Evolutionary conservation across 2,888 invertebrate genomes (phyloP), one percentile per base, ranked within the genome.

Genomic region (Ommatoiulus sabulosus): DNA sequence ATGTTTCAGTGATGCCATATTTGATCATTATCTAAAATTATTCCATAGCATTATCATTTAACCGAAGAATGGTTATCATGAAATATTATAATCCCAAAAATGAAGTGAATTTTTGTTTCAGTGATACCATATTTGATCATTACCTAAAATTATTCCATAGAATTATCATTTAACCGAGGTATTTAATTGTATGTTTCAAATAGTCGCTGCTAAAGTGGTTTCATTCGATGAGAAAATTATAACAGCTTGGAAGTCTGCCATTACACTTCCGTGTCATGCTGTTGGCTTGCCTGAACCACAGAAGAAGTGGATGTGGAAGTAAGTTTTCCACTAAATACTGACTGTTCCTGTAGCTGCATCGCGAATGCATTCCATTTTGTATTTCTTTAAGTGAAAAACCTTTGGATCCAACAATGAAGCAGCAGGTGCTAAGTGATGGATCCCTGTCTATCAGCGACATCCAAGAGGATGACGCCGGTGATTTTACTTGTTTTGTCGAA

Each of bases 151-250:
- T n/a, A n/a, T n/a, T n/a, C n/a, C n/a, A n/a, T n/a, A n/a, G n/a
- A n/a, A n/a, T n/a, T n/a, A n/a, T n/a, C n/a, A n/a, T n/a, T n/a
- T n/a, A n/a, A n/a, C n/a, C n/a, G n/a, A n/a, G n/a, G n/a, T n/a
- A n/a, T n/a, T n/a, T n/a, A n/a, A n/a, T n/a, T n/a, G n/a, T n/a
- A n/a, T n/a, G n/a, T n/a, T n/a, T n/a, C n/a, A n/a, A n/a, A n/a
- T n/a, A 96, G 98, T 97, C 89, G 97, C 98, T 86, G 98, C 98
- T 0, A 97, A 97, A 92, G 98, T 98, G 91, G 97, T 98, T 85
- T 98, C 98, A 0, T 98, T 98, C 93, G 97, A 98, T 92, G 97
- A 97, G n/a, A 90, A 91, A n/a, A 91, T 91, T 17, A 92, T 97
- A 90, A 90, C 91, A 15, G 91, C 91, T 35, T 92, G 92, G 92